These are phyloP conservation scores for Pogonomyrmex barbatus DNA, from an alignment of 1,140 invertebrate species.

Conservation along the genomic window DNA sequence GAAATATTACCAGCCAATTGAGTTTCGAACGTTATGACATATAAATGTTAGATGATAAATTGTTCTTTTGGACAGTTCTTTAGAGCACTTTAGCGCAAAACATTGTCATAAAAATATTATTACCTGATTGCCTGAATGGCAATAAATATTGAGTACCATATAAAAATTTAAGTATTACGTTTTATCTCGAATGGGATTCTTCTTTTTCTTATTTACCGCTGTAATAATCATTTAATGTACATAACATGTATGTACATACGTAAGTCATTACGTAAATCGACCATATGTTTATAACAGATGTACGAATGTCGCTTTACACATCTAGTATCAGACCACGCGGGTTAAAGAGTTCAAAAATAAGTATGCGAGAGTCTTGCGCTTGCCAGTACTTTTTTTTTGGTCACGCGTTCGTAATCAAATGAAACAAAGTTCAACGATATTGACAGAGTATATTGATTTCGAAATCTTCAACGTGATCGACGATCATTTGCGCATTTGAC, in stretches of 20 bases:
- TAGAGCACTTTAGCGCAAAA: not conserved
- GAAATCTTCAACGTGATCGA: slow-evolving; percentile 2
- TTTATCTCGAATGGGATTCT: slow-evolving; percentile 5
- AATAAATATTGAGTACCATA: not conserved
- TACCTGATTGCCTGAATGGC: not conserved
- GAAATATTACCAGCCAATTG: not conserved
- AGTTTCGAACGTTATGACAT: not conserved
- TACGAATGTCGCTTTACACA: not conserved
- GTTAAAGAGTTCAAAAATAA: slow-evolving; percentile 25
- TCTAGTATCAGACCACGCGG: not conserved
- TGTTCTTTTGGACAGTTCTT: not conserved
- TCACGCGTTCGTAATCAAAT: not conserved
- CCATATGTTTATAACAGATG: slow-evolving; percentile 39
- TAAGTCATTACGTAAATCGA: slow-evolving; percentile 20
- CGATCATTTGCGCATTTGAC: slow-evolving; percentile 1
- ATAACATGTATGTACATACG: not conserved
- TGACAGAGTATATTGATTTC: slow-evolving; percentile 35
- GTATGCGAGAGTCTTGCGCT: not conserved
- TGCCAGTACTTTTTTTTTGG: not conserved
- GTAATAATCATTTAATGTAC: not conserved
- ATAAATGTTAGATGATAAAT: not conserved
- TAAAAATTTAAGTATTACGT: slow-evolving; percentile 8
- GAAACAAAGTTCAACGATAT: slow-evolving; percentile 39
- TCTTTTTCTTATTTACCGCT: not conserved
- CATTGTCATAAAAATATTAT: not conserved